A percentile compares a stretch with the other conserved stretches of the same genome.
Conservation (phyloP, 2,113 vertebrate genomes). For the Entomyzon cyanotis region DNA sequence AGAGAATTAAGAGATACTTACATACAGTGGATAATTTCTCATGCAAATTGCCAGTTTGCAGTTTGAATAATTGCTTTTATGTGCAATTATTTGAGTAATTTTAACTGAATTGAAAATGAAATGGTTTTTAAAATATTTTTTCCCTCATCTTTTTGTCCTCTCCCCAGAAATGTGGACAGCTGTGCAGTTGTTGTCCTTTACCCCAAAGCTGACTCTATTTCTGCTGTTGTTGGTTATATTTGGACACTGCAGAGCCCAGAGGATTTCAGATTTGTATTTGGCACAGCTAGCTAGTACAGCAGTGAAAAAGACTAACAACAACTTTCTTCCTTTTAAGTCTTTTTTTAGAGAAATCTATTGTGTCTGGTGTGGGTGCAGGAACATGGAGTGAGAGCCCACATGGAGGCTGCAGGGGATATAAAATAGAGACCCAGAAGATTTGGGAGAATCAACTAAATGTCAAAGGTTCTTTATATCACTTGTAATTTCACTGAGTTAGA, state of each 20-base stretch:
- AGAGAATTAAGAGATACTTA: background rate
- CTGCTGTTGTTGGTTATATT: background rate
- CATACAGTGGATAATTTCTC: background rate
- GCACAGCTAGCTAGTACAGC: background rate
- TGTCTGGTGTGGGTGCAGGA: background rate
- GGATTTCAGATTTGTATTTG: background rate
- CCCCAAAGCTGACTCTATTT: background rate
- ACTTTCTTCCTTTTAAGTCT: background rate
- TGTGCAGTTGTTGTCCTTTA: background rate
- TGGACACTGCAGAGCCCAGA: background rate
- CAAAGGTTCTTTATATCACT: background rate
- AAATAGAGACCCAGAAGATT: background rate
- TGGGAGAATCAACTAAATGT: background rate
- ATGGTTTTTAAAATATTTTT: background rate
- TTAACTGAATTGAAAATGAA: background rate
- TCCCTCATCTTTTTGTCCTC: background rate
- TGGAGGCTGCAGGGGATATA: background rate
- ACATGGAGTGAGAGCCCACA: background rate
- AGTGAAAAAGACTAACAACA: background rate
- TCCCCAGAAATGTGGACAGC: background rate
- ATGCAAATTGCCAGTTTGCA: background rate
- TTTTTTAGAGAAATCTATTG: background rate
- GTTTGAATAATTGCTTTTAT: background rate
- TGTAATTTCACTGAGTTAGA: background rate
- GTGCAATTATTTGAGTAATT: background rate